phyloP scores from a whole-genome alignment of 2,797 vertebrate species.

The Myotis vivesi region DNA sequence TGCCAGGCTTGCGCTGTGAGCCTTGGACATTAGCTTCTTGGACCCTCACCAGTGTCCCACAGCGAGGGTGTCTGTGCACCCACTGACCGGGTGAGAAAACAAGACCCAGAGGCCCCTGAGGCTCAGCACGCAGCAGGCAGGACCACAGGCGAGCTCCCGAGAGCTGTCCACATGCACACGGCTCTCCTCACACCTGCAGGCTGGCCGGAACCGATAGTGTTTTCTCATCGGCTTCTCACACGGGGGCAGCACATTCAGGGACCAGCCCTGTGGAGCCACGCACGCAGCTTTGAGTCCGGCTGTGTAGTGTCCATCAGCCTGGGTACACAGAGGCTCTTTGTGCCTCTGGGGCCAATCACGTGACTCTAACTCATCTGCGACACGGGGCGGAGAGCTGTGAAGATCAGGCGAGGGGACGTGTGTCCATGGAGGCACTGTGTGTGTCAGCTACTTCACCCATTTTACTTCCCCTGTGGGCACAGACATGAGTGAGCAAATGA shows the following conservation, averaged over 20 bases:
- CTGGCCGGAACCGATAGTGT: no score
- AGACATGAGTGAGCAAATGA: no score
- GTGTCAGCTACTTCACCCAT: fast-evolving
- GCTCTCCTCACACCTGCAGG: no score
- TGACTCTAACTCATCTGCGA: neutral
- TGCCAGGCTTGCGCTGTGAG: fast-evolving
- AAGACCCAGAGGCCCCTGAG: neutral
- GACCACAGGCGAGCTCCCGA: neutral
- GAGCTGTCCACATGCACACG: no score
- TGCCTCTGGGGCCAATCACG: no score
- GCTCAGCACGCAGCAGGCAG: neutral
- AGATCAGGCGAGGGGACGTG: fast-evolving
- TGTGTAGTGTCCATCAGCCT: fast-evolving
- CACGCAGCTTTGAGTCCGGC: neutral
- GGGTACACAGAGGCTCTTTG: fast-evolving
- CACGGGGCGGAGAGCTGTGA: neutral
- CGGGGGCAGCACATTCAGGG: neutral
- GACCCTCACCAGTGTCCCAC: fast-evolving
- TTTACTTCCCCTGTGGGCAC: neutral
- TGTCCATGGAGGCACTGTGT: fast-evolving
- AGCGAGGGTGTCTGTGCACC: neutral
- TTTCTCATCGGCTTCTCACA: neutral
- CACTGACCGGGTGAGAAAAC: neutral
- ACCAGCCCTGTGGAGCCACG: neutral
- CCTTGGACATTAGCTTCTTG: neutral